Percentiles rank a stretch among this genome's conserved stretches.
Evolutionary conservation across 2,113 vertebrate genomes (phyloP).

Genomic region (Seriola rivoliana): DNA sequence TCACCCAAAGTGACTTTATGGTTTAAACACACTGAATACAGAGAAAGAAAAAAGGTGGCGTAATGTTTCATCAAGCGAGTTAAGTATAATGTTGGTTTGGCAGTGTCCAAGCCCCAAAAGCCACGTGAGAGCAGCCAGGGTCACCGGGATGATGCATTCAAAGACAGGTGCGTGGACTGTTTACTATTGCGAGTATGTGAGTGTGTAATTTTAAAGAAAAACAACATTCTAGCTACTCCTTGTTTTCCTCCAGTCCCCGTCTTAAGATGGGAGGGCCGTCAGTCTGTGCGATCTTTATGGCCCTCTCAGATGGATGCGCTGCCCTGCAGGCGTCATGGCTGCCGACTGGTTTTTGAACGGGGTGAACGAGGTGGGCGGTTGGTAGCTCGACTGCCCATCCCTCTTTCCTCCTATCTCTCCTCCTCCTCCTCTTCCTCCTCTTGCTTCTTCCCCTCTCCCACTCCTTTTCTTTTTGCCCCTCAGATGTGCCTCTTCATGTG

Average conservation of each 20-base stretch:
- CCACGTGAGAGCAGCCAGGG: conserved; percentile 57
- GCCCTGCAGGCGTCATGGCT: conserved; percentile 35
- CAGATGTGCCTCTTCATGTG: conserved; percentile 99
- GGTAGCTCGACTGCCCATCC: conserved; percentile 63
- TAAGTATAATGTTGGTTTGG: conserved; percentile 76
- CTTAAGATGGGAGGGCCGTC: conserved; percentile 5
- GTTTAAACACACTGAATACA: conserved; percentile 69
- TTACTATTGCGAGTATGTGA: conserved; percentile 67
- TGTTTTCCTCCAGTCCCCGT: conserved; percentile 41
- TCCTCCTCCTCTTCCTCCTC: conserved; percentile 47
- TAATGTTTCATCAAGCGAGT: conserved; percentile 56
- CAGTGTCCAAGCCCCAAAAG: conserved; percentile 82
- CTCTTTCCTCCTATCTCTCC: conserved; percentile 52
- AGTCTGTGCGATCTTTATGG: not conserved
- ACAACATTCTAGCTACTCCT: conserved; percentile 81
- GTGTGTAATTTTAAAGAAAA: conserved; percentile 76
- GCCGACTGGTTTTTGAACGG: conserved; percentile 47
- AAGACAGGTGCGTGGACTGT: conserved; percentile 63
- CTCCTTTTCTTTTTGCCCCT: conserved; percentile 45
- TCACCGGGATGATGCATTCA: conserved; percentile 76
- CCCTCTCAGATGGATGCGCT: conserved; percentile 29
- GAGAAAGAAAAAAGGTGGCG: conserved; percentile 55
- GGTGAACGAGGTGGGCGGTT: conserved; percentile 54
- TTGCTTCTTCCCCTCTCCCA: conserved; percentile 32
- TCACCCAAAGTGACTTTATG: conserved; percentile 48